phyloP scores from a whole-genome alignment of 2,797 vertebrate genomes.

The Lemur catta region DNA sequence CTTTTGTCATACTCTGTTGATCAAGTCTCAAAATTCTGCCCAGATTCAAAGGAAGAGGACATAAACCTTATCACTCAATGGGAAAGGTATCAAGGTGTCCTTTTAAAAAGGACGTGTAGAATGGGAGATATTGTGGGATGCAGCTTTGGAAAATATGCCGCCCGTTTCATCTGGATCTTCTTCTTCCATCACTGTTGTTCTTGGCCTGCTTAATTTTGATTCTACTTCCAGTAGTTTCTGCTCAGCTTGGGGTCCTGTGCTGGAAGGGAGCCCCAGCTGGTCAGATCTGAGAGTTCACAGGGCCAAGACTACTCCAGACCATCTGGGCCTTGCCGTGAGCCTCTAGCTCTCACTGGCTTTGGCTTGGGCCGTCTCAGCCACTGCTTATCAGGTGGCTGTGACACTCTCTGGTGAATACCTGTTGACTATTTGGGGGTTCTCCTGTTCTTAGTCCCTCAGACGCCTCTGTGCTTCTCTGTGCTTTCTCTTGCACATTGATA shows the following conservation, averaged over 20 bases:
- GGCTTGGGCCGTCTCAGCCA: no score
- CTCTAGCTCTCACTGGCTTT: background rate
- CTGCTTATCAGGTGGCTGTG: background rate
- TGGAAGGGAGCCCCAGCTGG: background rate
- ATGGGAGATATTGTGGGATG: rapidly evolving
- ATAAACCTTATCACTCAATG: background rate
- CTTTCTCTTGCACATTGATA: background rate
- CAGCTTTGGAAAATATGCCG: background rate
- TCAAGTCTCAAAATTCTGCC: background rate
- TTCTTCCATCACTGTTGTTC: background rate
- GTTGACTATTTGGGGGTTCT: background rate
- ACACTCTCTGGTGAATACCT: background rate
- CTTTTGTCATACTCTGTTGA: background rate
- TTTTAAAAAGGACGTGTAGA: background rate
- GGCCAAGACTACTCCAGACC: no score
- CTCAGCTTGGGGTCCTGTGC: background rate
- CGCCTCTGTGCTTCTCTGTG: background rate
- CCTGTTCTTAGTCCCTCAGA: background rate
- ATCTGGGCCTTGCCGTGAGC: rapidly evolving
- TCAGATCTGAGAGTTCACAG: background rate
- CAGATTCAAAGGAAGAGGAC: background rate
- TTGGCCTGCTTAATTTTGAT: background rate
- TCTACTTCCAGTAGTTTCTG: background rate
- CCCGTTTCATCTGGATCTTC: background rate
- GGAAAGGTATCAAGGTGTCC: background rate